Base-by-base conservation (phyloP, 2,888 invertebrate genomes). In the Octonoba sinensis region DNA sequence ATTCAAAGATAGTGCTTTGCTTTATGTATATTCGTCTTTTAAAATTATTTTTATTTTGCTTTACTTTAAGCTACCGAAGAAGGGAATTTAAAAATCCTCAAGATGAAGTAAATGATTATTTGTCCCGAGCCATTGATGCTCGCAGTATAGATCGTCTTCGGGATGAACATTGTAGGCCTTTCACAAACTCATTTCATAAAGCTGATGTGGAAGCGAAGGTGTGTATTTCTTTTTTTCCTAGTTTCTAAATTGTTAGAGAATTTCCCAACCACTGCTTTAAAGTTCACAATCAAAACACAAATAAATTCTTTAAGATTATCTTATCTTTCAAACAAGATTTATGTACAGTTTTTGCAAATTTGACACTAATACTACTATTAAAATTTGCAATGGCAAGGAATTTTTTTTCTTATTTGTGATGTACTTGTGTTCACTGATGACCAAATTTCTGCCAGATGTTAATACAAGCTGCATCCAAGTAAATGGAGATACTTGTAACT, bases 51-150 rank as follows among this genome's bases (percentile, higher is more conserved):
- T 18, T 57, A 3, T 11, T 20, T 57, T 18, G 8, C 11, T 20
- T 71, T 36, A 22, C 27, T 27, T 76, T 27, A n/a, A 74, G 76
- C 12, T 76, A 82, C n/a, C 62, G 65, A 86, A 86, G 59, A 76
- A 78, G 18, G 88, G 82, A 82, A 56, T 82, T 72, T 46, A 76
- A 88, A 85, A 87, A 94, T 88, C 94, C 95, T 0, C 95, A 96
- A 86, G 96, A 96, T 86, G 97, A 97, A 89, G 96, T 97, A 24
- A 97, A 98, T 88, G 98, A 98, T 86, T 98, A 98, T 89, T 91
- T 99, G 85, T 95, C 96, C 92, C 93, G 95, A 85, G 97, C 97
- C 16, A 98, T 98, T 85, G 97, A 97, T 89, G 97, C 97, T 0
- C 91, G 97, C 72, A 96, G 96, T 88, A 95, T 96, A 77, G 96